Evolutionary conservation across 2,113 vertebrate genomes (phyloP).

Genomic region (Chinchilla lanigera): DNA sequence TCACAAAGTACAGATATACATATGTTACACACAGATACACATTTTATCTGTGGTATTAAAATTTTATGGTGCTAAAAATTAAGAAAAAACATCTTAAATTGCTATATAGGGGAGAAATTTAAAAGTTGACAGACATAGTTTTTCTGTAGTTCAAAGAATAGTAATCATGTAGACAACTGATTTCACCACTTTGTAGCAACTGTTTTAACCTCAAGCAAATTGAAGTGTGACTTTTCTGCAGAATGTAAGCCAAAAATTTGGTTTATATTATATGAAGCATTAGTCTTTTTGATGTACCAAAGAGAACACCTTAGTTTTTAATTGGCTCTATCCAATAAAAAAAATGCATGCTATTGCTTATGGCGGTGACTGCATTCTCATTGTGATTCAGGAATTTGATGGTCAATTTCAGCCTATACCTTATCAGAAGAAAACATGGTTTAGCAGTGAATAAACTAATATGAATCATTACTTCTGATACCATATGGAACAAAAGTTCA

Average conservation of each 20-base stretch:
- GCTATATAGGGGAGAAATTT: not conserved
- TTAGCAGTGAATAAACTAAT: slow-evolving; percentile 53
- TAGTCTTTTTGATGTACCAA: slow-evolving; percentile 33
- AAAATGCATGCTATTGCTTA: not conserved
- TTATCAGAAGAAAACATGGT: slow-evolving; percentile 57
- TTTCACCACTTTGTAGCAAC: not conserved
- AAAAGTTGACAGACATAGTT: not conserved
- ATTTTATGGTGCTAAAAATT: not conserved
- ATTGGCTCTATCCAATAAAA: slow-evolving; percentile 51
- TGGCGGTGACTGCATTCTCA: slow-evolving; percentile 38
- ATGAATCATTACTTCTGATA: slow-evolving; percentile 67
- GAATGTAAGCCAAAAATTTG: not conserved
- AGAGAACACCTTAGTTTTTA: slow-evolving; percentile 54
- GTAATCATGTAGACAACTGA: not conserved
- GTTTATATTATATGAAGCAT: not conserved
- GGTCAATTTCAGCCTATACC: not conserved
- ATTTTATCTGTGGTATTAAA: not conserved
- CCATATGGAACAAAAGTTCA: slow-evolving; percentile 80
- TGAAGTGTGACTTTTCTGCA: not conserved
- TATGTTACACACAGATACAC: not conserved
- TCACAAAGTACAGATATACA: not conserved
- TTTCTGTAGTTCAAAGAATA: not conserved
- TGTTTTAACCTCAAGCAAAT: not conserved
- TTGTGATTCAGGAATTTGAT: not conserved
- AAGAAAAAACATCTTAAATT: not conserved